Conservation (phyloP, 2,888 invertebrate genomes). For the Folsomia manolachei region DNA sequence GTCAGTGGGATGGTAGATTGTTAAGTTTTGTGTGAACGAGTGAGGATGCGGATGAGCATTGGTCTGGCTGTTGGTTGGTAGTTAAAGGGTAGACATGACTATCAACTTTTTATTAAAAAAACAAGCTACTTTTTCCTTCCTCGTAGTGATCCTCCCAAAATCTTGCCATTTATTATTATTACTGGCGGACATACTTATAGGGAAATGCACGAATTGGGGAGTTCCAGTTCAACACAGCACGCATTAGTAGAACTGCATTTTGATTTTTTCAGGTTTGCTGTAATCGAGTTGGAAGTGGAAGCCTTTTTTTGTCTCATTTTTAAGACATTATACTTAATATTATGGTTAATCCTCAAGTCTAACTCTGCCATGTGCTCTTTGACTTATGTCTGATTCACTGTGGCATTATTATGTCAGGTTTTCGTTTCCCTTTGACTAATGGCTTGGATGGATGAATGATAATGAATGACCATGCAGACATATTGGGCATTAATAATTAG, state of each 20-base stretch:
- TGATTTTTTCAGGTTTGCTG: too few relatives aligned
- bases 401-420: slow-evolving; percentile 7
- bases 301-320: too few relatives aligned
- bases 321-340: not conserved
- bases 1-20: too few relatives aligned
- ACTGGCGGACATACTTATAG: not conserved
- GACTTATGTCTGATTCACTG: not conserved
- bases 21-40: too few relatives aligned
- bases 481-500: slow-evolving; percentile 12
- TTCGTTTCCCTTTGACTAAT: slow-evolving; percentile 3
- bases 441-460: not conserved
- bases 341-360: too few relatives aligned
- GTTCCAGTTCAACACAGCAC: too few relatives aligned
- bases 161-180: slow-evolving; percentile 7
- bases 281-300: too few relatives aligned
- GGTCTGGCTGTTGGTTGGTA: slow-evolving; percentile 11
- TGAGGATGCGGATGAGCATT: not conserved
- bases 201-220: too few relatives aligned
- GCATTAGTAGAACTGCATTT: too few relatives aligned
- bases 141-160: slow-evolving; percentile 4
- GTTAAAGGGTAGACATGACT: slow-evolving; percentile 14
- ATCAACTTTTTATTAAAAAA: slow-evolving; percentile 1
- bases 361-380: not conserved
- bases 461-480: slow-evolving; percentile 6
- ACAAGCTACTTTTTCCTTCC: not conserved